phyloP scores from a whole-genome alignment of 2,113 vertebrate genomes.

The Colossoma macropomum region DNA sequence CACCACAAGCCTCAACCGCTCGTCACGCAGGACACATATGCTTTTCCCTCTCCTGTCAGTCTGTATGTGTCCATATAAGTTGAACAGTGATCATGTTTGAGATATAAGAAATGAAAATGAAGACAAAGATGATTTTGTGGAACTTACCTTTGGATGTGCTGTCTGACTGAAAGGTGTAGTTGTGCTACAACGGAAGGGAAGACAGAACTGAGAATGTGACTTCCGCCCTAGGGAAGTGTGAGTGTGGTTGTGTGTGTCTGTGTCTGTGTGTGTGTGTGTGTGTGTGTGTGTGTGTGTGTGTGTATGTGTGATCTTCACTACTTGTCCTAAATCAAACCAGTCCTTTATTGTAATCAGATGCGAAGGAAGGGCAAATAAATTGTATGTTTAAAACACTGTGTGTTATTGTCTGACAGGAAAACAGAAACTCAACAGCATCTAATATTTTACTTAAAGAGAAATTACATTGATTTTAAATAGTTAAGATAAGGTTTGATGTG shows the following conservation, averaged over 20 bases:
- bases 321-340: background rate
- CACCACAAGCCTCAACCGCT: background rate
- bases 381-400: no score
- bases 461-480: no score
- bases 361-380: background rate
- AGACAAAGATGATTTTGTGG: background rate
- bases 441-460: no score
- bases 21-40: background rate
- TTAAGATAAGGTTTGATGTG: no score
- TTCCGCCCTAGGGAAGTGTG: conserved; percentile 49
- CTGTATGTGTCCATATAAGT: background rate
- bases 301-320: background rate
- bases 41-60: background rate
- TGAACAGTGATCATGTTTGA: background rate
- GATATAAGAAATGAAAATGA: background rate
- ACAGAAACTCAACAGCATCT: no score
- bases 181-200: conserved; percentile 39
- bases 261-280: conserved; percentile 1
- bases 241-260: background rate
- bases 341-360: background rate
- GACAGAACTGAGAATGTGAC: conserved; percentile 42
- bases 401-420: no score
- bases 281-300: conserved; percentile 30
- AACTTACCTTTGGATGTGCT: conserved; percentile 42
- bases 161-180: conserved; percentile 31